phyloP scores from a whole-genome alignment of 2,888 invertebrate genomes.

The Malthinus flaveolus region DNA sequence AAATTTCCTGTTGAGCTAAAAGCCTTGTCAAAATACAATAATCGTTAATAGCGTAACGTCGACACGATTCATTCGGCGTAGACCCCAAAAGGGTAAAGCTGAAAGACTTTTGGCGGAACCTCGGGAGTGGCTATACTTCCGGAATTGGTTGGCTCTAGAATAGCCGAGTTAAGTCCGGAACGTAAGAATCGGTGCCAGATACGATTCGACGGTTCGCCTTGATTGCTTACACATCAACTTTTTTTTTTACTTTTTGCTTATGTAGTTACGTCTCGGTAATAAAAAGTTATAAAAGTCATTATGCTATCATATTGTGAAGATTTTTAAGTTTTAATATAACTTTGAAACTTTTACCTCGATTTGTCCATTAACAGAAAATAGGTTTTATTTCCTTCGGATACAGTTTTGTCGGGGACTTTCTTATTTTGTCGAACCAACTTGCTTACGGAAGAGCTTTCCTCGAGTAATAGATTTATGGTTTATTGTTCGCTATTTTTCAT shows the following conservation, averaged over 20 bases:
- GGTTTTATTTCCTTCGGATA: constrained; percentile 23
- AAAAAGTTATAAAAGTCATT: constrained; percentile 33
- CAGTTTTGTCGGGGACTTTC: constrained; percentile 10
- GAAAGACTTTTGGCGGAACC: constrained; percentile 28
- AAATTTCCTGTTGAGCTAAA: constrained; percentile 30
- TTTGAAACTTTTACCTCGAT: constrained; percentile 24
- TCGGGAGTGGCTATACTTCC: constrained; percentile 29
- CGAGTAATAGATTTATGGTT: constrained; percentile 22
- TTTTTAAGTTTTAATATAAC: constrained; percentile 26
- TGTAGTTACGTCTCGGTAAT: constrained; percentile 18
- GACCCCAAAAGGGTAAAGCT: constrained; percentile 13
- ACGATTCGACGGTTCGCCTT: constrained; percentile 11
- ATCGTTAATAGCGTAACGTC: constrained; percentile 29
- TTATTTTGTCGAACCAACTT: constrained; percentile 24
- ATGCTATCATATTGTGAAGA: constrained; percentile 33
- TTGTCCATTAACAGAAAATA: constrained; percentile 26
- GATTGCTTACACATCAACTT: constrained; percentile 18
- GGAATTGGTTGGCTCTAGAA: constrained; percentile 20
- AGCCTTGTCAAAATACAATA: constrained; percentile 31
- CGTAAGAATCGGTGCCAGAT: constrained; percentile 10
- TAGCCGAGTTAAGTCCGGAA: constrained; percentile 16
- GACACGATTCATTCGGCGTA: constrained; percentile 24
- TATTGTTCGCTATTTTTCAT: constrained; percentile 29
- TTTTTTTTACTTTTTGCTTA: neutral
- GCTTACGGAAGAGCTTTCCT: constrained; percentile 25